Evolutionary conservation across 1,140 invertebrate species (phyloP), one percentile per base, ranked within the genome.

Genomic region (Ephestia elutella): DNA sequence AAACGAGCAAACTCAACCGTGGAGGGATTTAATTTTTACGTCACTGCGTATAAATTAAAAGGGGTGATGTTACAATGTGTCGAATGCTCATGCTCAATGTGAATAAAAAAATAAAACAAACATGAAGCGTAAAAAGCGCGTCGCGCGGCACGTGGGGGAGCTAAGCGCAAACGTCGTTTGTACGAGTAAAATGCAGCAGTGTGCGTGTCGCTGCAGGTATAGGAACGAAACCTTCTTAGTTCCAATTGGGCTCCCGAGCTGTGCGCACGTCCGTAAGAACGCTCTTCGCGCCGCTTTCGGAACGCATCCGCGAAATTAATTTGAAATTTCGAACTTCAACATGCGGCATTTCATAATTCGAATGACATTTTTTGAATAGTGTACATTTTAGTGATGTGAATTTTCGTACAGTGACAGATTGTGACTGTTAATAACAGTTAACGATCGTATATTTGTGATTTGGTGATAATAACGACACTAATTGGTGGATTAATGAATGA

Each of bases 131-230:
- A 58, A 20, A 61, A 44, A 44, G 38, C 38, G 38, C 38, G 38
- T 44, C 38, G 38, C 38, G 13, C n/a, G 62, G 60, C 79, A 71
- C 68, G 73, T 80, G 74, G 67, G 73, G 72, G 74, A 67, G 73
- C 75, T 75, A 78, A 81, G 76, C 71, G 68, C 73, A 72, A 78
- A 17, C 59, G 60, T 56, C 49, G 51, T 59, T 49, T 71, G 78
- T 80, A 73, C 71, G 80, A 60, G 74, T 74, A 60, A 21, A 56
- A 32, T 72, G 66, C 72, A 68, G 62, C 64, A 69, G 82, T 86
- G 81, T 82, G 83, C 74, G 80, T 84, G 68, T 32, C 76, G 71
- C 67, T 86, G 83, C 83, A 86, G 83, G 83, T 86, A 86, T 81
- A 51, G 60, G 25, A 56, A 49, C 50, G 63, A 58, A 63, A 65